phyloP scores from a whole-genome alignment of 2,113 vertebrate genomes.

The Pterocles gutturalis region DNA sequence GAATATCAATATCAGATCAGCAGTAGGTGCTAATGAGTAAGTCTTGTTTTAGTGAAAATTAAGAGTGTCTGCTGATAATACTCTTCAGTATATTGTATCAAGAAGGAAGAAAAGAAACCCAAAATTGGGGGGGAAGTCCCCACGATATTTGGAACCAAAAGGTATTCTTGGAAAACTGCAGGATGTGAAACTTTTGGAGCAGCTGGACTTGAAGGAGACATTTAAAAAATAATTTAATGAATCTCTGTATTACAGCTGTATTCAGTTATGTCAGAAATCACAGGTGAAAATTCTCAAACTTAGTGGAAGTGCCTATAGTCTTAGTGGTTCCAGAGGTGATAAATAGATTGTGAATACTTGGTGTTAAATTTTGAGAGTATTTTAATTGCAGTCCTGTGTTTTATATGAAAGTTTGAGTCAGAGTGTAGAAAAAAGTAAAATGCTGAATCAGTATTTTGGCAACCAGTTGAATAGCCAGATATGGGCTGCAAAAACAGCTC shows the following conservation, averaged over 20 bases:
- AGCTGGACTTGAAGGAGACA: neutral
- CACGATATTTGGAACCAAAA: neutral
- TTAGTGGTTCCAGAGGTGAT: neutral
- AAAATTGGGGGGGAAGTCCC: accelerated
- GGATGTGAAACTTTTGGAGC: neutral
- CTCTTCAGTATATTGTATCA: neutral
- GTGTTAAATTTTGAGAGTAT: neutral
- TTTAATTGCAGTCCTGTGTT: neutral
- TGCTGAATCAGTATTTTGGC: neutral
- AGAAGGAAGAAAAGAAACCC: neutral
- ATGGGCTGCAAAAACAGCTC: neutral
- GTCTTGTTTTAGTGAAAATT: neutral
- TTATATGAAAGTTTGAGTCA: neutral
- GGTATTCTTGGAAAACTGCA: neutral
- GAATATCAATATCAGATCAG: neutral
- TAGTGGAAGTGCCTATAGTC: neutral
- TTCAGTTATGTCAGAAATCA: neutral
- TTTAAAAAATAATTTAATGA: neutral
- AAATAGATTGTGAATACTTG: neutral
- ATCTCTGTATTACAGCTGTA: neutral
- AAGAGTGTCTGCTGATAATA: neutral
- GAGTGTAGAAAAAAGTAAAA: neutral
- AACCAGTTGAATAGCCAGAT: slow-evolving; percentile 15
- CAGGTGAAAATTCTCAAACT: neutral
- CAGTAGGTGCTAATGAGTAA: neutral